Evolutionary conservation across 2,888 invertebrate species (phyloP).

Genomic region (Germaria angustata): DNA sequence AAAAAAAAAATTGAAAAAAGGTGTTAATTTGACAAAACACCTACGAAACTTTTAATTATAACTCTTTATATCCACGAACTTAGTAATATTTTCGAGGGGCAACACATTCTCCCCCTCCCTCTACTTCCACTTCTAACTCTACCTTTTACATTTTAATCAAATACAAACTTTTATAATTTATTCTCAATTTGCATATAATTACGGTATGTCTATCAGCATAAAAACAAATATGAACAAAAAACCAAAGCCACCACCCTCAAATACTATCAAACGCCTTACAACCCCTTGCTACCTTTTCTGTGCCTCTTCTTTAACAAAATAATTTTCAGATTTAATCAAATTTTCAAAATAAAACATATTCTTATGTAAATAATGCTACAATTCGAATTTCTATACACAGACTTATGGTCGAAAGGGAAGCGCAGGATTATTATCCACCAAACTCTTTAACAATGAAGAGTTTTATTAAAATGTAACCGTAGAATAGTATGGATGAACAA

Average conservation of each 20-base stretch:
- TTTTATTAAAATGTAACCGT: constrained; percentile 38
- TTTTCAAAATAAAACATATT: constrained; percentile 58
- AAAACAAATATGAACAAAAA: constrained; percentile 17
- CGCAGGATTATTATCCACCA: constrained; percentile 22
- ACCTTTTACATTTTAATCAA: constrained; percentile 60
- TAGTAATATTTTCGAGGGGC: too few species aligned
- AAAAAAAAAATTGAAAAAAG: too few species aligned
- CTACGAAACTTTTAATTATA: too few species aligned
- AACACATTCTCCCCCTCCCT: not conserved
- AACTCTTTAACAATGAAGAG: constrained; percentile 31
- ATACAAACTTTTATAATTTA: constrained; percentile 64
- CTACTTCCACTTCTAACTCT: too few species aligned
- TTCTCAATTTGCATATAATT: constrained; percentile 65
- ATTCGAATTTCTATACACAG: constrained; percentile 22
- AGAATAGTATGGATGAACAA: not conserved
- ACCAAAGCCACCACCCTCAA: constrained; percentile 13
- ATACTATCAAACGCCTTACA: not conserved
- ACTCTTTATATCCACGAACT: too few species aligned
- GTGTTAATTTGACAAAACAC: too few species aligned
- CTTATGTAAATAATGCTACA: constrained; percentile 58
- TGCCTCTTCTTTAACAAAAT: not conserved
- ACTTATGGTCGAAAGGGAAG: not conserved
- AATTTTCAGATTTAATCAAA: constrained; percentile 39
- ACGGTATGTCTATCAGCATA: constrained; percentile 42
- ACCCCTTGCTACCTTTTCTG: constrained; percentile 19